Base-by-base conservation (phyloP, 2,113 vertebrate genomes). In the Caranx melampygus region DNA sequence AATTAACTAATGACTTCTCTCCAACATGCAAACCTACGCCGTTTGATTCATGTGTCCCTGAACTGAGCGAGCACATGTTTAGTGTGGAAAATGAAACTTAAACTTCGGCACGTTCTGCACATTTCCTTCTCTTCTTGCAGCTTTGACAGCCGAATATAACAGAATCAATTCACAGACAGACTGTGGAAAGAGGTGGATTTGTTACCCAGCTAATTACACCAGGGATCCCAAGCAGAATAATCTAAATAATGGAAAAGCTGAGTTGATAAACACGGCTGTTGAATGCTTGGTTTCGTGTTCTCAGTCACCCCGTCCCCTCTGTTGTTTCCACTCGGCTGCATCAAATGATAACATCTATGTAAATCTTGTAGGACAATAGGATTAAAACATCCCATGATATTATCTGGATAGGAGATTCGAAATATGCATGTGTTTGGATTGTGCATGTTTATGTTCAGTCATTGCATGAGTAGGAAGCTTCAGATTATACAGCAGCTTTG, bases 151-250 rank as follows among this genome's bases (percentile, higher is more conserved):
- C 75, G 79, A 49, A 72, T 60, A 21, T 64, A 76, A 73, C 60
- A 52, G 77, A 76, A 79, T 84, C 83, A 82, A 83, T 82, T 79
- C 82, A 67, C 69, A 64, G 81, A 55, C 79, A 75, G 72, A 61
- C 21, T 21, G 61, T 61, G 81, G 82, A 74, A 85, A 72, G 83
- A 78, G 68, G 65, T 65, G 80, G 83, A 83, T 90, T 91, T 89
- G 84, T 92, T 80, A 78, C 81, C 60, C 86, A 16, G 71, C 71
- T 92, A 91, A 94, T 94, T 91, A 87, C 86, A 87, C 84, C 67
- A 52, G 84, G 87, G 89, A 89, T 79, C 66, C 70, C 75, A 13
- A 72, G 89, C 85, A 84, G 89, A 92, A 93, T 89, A 85, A 87
- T 81, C 42, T 64, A 87, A 90, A 87, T 84, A 73, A 87, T 78